These are phyloP conservation scores for Apis laboriosa DNA, from an alignment of 1,140 invertebrate species.

Conservation along the genomic window DNA sequence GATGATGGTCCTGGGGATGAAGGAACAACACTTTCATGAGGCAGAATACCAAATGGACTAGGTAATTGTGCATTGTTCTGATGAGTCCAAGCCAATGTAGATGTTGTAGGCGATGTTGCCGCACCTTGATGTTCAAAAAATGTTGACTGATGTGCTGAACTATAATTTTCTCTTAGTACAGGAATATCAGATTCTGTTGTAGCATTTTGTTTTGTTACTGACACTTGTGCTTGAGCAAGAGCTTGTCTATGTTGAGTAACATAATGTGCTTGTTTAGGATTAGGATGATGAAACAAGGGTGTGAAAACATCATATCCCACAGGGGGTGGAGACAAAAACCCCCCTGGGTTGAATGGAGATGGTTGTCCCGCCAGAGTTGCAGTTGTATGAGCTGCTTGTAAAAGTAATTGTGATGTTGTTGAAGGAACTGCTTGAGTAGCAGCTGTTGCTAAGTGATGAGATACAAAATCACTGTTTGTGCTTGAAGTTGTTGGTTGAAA, in stretches of 20 bases:
- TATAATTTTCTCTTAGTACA: slow-evolving; percentile 83
- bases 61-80: slow-evolving; percentile 85
- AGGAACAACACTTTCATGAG: slow-evolving; percentile 88
- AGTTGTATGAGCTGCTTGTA: slow-evolving; percentile 84
- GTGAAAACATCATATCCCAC: slow-evolving; percentile 88
- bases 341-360: slow-evolving; percentile 85
- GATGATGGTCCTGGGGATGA: slow-evolving; percentile 84
- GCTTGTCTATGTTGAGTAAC: slow-evolving; percentile 83
- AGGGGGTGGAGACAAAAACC: slow-evolving; percentile 85
- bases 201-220: slow-evolving; percentile 81
- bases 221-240: slow-evolving; percentile 80
- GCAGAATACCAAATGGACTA: slow-evolving; percentile 88
- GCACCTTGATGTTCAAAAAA: slow-evolving; percentile 85
- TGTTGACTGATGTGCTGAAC: slow-evolving; percentile 80
- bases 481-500: slow-evolving; percentile 72
- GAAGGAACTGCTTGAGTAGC: slow-evolving; percentile 81
- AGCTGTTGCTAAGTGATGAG: slow-evolving; percentile 82
- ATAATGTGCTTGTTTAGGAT: slow-evolving; percentile 84
- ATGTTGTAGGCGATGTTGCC: slow-evolving; percentile 80
- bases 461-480: slow-evolving; percentile 83
- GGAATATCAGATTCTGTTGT: slow-evolving; percentile 83
- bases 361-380: slow-evolving; percentile 84
- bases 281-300: slow-evolving; percentile 86
- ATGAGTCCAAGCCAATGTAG: slow-evolving; percentile 82
- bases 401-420: slow-evolving; percentile 83